Base-by-base conservation (phyloP, 2,113 vertebrate species). In the Rhinopomastus cyanomelas region DNA sequence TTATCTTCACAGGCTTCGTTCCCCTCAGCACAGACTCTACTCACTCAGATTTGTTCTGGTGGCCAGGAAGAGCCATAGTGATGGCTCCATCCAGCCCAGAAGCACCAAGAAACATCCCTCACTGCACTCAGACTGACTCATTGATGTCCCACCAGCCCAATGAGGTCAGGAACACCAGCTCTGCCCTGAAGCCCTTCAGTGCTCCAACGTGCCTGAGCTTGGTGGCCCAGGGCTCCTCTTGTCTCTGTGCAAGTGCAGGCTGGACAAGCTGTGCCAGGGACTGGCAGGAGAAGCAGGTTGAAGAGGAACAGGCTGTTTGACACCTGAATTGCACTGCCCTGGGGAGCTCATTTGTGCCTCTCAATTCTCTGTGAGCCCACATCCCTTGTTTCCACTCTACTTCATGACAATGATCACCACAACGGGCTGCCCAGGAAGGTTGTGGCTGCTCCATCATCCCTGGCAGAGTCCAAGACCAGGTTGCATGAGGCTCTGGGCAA, bases 1-100 rank as follows among this genome's bases (percentile, higher is more conserved):
- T 93, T 90, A 89, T 95, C 94, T 93, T 87, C 32, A 1, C 3
- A 11, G 49, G 60, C n/a, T 92, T 95, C 76, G 81, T 82, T 90
- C 82, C 65, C 85, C 73, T 26, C 14, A 85, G 74, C 72, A 32
- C 52, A 32, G 65, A 2, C 65, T 85, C 11, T 1, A 65, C 42
- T 56, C 12, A 2, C 61, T 72, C 3, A 4, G 55, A 69, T 93
- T 94, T 85, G 49, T 82, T 77, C 53, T 34, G 2, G 17, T 1
- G 16, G 2, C 44, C 68, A 74, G 60, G 62, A 93, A 78, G 75
- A 83, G 32, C 62, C 32, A 81, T 13, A 4, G 17, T 32, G 76
- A 80, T 67, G n/a, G 48, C 85, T 74, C 83, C 59, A 23, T 25
- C 9, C 68, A 82, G 36, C 39, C 73, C 46, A 72, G 20, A 34